Evolutionary conservation across 2,113 vertebrate species (phyloP).

Genomic region (Mandrillus leucophaeus): DNA sequence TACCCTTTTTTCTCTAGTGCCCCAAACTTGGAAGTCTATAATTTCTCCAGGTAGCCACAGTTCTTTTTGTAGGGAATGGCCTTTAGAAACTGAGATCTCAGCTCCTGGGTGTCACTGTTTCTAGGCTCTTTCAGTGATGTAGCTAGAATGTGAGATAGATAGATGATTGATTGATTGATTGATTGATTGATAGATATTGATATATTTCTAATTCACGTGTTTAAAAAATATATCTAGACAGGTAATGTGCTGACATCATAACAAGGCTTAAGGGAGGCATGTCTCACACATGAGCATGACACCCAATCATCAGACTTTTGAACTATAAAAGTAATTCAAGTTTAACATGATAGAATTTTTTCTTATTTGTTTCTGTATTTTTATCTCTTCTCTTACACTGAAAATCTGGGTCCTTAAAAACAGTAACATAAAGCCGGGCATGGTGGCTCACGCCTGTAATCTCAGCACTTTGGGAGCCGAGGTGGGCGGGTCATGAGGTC

Average conservation of each 20-base stretch:
- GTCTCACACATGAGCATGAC: not conserved
- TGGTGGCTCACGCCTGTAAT: too few species aligned
- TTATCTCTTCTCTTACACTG: not conserved
- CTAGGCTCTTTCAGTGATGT: not conserved
- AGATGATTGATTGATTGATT: not conserved
- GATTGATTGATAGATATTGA: not conserved
- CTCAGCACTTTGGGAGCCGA: too few species aligned
- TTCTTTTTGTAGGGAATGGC: not conserved
- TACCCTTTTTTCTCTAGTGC: not conserved
- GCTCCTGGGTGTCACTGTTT: not conserved
- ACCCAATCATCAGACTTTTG: not conserved
- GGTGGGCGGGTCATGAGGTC: too few species aligned
- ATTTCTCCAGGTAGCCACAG: not conserved
- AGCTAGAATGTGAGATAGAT: not conserved
- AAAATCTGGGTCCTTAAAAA: not conserved
- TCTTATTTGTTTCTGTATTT: not conserved
- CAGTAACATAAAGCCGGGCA: not conserved
- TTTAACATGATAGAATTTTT: not conserved
- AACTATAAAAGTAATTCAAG: not conserved
- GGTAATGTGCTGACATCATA: not conserved
- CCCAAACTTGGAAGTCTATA: not conserved
- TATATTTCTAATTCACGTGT: not conserved
- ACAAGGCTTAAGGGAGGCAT: not conserved
- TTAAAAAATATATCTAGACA: not conserved
- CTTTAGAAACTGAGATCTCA: not conserved